Base-by-base conservation (phyloP, 1,140 invertebrate genomes). In the Heliconius nattereri region DNA sequence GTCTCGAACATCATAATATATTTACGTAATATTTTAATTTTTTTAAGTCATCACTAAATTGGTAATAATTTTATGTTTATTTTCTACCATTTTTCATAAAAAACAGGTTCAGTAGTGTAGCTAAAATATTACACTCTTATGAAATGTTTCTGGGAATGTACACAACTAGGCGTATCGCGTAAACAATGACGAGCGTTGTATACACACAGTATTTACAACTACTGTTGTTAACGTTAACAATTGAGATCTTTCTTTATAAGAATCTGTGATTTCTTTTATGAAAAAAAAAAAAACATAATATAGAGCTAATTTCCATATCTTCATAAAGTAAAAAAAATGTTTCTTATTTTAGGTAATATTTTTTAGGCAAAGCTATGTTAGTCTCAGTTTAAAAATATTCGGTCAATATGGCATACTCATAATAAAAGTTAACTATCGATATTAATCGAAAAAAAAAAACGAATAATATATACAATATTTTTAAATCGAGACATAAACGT, bases 171-270 rank as follows among this genome's bases (percentile, higher is more conserved):
- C 49, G 7, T 52, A 40, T 79, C n/a, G 71, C 29, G 52, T 76
- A 76, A 80, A 80, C 74, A 80, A 80, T 60, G 71, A 79, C 72
- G 73, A 75, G 45, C 49, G 23, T 54, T 57, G 72, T 35, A 23
- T 75, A 75, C 57, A 57, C 71, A 52, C 60, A 23, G 20, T 60
- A 35, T 45, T 74, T 66, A 66, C 60, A 66, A 66, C 60, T 66
- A 29, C 60, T 29, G 8, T n/a, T 5, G 32, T 32, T 32, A 32
- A 32, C 32, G 32, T 32, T 23, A 66, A 66, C 60, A 66, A 66
- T 66, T 66, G 60, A 66, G 60, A 29, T 66, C 23, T 26, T 66
- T 66, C 60, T 66, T 66, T 66, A 26, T 26, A 29, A 66, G 60
- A 66, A 66, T 29, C 23, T 29, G 60, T 66, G 60, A 66, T 66